Evolutionary conservation across 1,140 invertebrate species (phyloP).

Genomic region (Nephila pilipes): DNA sequence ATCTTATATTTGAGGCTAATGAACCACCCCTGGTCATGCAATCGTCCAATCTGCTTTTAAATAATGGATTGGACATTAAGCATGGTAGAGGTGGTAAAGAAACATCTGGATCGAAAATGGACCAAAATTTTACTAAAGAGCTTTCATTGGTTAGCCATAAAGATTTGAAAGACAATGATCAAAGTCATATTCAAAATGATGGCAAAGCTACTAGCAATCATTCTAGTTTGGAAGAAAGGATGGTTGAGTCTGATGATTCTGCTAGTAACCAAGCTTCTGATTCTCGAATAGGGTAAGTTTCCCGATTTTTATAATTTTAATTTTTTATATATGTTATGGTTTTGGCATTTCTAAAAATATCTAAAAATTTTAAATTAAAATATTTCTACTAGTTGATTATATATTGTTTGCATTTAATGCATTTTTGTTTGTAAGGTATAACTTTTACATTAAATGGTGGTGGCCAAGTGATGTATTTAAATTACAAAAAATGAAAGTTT

Average conservation of each 20-base stretch:
- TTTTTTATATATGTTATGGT: neutral
- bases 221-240: neutral
- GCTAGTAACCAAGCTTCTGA: neutral
- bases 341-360: neutral
- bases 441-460: too few relatives aligned
- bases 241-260: neutral
- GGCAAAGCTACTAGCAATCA: neutral
- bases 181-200: neutral
- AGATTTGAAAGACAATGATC: neutral
- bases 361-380: neutral
- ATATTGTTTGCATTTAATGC: too few relatives aligned
- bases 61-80: slow-evolving; percentile 70
- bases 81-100: slow-evolving; percentile 73
- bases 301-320: neutral
- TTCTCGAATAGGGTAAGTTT: neutral
- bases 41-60: slow-evolving; percentile 67
- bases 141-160: neutral
- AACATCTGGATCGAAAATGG: neutral
- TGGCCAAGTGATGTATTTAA: too few relatives aligned
- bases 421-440: too few relatives aligned
- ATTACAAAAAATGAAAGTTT: too few relatives aligned
- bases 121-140: neutral
- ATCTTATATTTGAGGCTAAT: neutral
- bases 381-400: neutral
- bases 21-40: slow-evolving; percentile 74